Evolutionary conservation across 2,888 invertebrate genomes (phyloP).

Genomic region (Sphaerophoria rueppellii): DNA sequence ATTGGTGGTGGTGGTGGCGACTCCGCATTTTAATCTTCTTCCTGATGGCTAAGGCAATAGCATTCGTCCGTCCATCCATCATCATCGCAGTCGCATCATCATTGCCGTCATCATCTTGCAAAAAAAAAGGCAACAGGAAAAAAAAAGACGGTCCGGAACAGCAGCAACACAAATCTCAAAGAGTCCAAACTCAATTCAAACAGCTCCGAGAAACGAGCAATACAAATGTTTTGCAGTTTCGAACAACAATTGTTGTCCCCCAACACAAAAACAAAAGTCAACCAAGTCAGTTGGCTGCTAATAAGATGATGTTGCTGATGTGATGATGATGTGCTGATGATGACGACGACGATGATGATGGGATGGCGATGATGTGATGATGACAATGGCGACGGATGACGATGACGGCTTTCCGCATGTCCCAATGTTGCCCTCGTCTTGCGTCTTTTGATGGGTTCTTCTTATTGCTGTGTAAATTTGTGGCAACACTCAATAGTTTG

Average conservation of each 20-base stretch:
- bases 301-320: conserved; percentile 73
- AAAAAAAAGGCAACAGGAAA: conserved; percentile 8
- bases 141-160: no score
- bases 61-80: conserved; percentile 66
- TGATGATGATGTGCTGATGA: conserved; percentile 65
- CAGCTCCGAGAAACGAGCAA: conserved; percentile 23
- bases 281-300: conserved; percentile 70
- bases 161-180: conserved; percentile 56
- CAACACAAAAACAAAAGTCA: conserved; percentile 55
- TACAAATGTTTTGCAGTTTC: conserved; percentile 60
- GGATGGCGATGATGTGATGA: conserved; percentile 71
- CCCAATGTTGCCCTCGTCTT: conserved; percentile 38
- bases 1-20: conserved; percentile 1
- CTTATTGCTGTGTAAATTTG: neutral
- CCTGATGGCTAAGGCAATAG: conserved; percentile 32
- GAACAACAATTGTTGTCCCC: conserved; percentile 69
- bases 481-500: neutral
- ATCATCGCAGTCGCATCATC: conserved; percentile 62
- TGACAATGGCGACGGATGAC: conserved; percentile 69
- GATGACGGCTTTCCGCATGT: conserved; percentile 65
- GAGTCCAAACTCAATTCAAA: conserved; percentile 58
- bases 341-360: conserved; percentile 50
- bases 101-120: conserved; percentile 45
- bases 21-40: conserved; percentile 48
- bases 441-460: conserved; percentile 14